Conservation (phyloP, 2,888 invertebrate genomes). For the Noctua fimbriata region DNA sequence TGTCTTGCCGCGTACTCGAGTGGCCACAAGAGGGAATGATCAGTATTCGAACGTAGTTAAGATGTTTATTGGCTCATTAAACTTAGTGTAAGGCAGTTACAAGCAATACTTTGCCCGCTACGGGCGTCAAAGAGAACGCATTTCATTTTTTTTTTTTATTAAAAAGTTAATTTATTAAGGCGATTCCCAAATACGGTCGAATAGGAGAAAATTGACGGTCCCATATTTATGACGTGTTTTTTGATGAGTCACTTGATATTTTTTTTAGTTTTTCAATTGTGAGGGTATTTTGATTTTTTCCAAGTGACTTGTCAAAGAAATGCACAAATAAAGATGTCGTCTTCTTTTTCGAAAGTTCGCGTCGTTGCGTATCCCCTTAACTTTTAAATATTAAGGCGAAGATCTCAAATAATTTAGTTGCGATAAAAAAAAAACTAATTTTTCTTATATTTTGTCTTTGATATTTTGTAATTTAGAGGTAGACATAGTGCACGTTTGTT, state of each 20-base stretch:
- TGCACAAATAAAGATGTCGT: constrained; percentile 51
- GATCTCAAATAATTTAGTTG: constrained; percentile 89
- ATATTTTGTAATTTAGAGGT: constrained; percentile 77
- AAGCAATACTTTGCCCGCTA: constrained; percentile 79
- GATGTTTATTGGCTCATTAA: constrained; percentile 77
- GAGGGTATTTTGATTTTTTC: constrained; percentile 45
- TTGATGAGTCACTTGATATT: constrained; percentile 41
- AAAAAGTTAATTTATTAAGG: constrained; percentile 69
- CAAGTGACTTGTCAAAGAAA: constrained; percentile 48
- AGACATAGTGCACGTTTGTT: constrained; percentile 86
- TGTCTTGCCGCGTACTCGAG: constrained; percentile 79
- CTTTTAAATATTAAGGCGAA: constrained; percentile 81
- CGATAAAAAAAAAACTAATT: constrained; percentile 67
- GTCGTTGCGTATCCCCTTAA: constrained; percentile 68
- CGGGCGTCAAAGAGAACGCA: constrained; percentile 87
- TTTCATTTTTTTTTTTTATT: constrained; percentile 80
- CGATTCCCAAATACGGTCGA: constrained; percentile 61
- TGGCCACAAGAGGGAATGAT: constrained; percentile 73
- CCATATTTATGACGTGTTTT: constrained; percentile 50
- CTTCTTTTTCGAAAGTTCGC: constrained; percentile 53
- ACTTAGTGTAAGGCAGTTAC: constrained; percentile 78
- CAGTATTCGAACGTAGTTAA: constrained; percentile 79
- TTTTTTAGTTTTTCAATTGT: constrained; percentile 39
- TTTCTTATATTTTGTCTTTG: constrained; percentile 77
- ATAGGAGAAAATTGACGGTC: constrained; percentile 54